A percentile compares a stretch with the other conserved stretches of the same genome.
Evolutionary conservation across 2,113 vertebrate genomes (phyloP).

Genomic region (Lasiurus borealis): DNA sequence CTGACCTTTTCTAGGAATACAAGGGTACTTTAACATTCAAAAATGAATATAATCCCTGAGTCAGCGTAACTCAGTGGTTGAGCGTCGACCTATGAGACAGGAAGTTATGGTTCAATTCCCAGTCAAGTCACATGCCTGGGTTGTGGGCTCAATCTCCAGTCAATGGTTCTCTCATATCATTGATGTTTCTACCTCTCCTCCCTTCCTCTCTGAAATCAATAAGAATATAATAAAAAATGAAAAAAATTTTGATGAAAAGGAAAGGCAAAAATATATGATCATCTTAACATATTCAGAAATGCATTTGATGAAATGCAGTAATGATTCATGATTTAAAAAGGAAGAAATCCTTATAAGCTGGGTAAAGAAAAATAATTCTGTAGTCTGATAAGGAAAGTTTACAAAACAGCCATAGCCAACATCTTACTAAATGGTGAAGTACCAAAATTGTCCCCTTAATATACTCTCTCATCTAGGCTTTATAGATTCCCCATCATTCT

Average conservation of each 20-base stretch:
- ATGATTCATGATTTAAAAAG: not conserved
- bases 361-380: not conserved
- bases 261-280: not conserved
- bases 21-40: not conserved
- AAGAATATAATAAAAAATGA: not conserved
- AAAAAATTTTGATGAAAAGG: not conserved
- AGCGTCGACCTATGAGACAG: no score
- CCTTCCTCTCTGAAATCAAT: no score
- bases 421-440: not conserved
- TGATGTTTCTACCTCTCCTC: no score
- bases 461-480: not conserved
- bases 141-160: no score
- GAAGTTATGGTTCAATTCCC: no score
- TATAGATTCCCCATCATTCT: not conserved
- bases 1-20: not conserved
- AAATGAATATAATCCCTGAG: not conserved
- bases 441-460: not conserved
- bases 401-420: not conserved
- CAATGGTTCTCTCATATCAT: no score
- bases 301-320: not conserved
- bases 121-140: no score
- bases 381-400: not conserved
- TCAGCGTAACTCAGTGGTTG: no score
- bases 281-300: not conserved
- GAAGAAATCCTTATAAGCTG: not conserved